phyloP scores from a whole-genome alignment of 2,113 vertebrate species.

The Anser brachyrhynchus region DNA sequence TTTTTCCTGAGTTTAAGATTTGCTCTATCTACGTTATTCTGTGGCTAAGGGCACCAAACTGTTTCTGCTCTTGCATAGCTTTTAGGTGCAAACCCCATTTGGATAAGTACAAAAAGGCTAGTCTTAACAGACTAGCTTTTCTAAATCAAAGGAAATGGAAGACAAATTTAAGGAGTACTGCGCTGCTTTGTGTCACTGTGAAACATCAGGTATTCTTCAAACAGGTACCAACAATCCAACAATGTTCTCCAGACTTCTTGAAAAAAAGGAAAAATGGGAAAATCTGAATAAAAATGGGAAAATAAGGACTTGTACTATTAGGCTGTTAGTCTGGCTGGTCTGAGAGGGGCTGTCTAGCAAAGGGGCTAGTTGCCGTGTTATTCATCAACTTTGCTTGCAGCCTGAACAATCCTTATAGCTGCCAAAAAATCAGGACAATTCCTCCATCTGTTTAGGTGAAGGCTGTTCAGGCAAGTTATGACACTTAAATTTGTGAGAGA shows the following conservation, averaged over 20 bases:
- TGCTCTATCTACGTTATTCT: not conserved
- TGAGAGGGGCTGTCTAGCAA: fast-evolving
- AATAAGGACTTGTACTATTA: not conserved
- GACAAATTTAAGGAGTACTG: not conserved
- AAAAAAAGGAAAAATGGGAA: not conserved
- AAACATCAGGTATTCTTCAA: not conserved
- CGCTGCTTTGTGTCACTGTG: not conserved
- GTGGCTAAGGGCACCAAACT: not conserved
- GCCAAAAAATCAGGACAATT: fast-evolving
- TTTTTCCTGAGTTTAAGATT: not conserved
- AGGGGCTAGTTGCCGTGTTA: not conserved
- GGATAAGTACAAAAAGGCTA: not conserved
- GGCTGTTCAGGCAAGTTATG: not conserved
- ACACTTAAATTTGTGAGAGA: not conserved
- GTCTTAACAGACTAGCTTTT: not conserved
- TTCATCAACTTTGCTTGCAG: not conserved
- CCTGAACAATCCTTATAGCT: not conserved
- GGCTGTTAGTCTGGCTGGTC: not conserved
- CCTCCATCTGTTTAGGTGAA: not conserved
- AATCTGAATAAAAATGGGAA: not conserved
- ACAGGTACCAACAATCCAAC: not conserved
- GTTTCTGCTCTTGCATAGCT: not conserved
- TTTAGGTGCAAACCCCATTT: not conserved
- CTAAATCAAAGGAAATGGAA: not conserved
- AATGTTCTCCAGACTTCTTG: not conserved